These are phyloP conservation scores for Hemicrepidius hirtus DNA, from an alignment of 2,888 invertebrate genomes.

Conservation along the genomic window DNA sequence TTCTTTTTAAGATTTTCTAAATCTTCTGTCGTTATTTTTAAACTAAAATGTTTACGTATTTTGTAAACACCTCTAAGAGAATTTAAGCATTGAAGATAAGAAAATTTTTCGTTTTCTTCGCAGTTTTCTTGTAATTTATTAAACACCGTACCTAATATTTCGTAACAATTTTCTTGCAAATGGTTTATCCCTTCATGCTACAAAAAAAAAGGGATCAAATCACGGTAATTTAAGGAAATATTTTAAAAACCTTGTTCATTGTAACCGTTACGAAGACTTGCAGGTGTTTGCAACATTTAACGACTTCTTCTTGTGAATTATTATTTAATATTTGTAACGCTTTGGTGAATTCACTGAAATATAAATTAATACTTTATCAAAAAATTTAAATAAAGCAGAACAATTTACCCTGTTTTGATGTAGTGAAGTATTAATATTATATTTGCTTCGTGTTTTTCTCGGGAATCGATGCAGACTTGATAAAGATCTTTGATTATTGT, in stretches of 20 bases:
- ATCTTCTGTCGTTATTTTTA: slow-evolving; percentile 47
- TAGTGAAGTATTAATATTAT: slow-evolving; percentile 64
- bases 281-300: slow-evolving; percentile 42
- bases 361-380: slow-evolving; percentile 23
- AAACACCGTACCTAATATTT: slow-evolving; percentile 47
- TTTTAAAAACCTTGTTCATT: slow-evolving; percentile 25
- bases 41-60: slow-evolving; percentile 53
- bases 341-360: slow-evolving; percentile 63
- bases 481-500: slow-evolving; percentile 69
- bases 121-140: slow-evolving; percentile 43
- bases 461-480: slow-evolving; percentile 57
- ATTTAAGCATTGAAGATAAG: slow-evolving; percentile 39
- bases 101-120: neutral
- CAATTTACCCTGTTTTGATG: slow-evolving; percentile 65
- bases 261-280: slow-evolving; percentile 10
- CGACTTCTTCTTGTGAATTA: slow-evolving; percentile 60
- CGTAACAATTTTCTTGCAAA: slow-evolving; percentile 50
- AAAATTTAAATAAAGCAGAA: neutral
- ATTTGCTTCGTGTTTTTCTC: slow-evolving; percentile 63
- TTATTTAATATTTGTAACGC: slow-evolving; percentile 65
- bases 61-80: slow-evolving; percentile 51
- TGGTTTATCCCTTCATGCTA: slow-evolving; percentile 12
- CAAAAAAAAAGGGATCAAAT: neutral
- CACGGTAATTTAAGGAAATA: neutral
- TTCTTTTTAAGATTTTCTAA: slow-evolving; percentile 38